phyloP scores from a whole-genome alignment of 2,113 vertebrate species.

The Thamnaconus septentrionalis region DNA sequence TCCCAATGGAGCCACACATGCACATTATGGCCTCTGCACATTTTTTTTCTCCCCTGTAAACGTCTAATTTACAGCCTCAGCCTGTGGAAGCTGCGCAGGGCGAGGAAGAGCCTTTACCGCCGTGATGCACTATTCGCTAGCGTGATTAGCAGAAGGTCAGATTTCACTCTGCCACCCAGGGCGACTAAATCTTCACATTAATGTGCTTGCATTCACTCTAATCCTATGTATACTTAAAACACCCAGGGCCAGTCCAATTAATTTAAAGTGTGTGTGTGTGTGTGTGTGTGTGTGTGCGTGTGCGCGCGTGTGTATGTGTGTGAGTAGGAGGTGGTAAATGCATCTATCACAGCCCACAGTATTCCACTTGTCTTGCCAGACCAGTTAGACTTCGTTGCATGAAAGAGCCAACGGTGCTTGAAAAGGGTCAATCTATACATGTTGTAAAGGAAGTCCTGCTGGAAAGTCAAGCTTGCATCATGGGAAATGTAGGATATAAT shows the following conservation, averaged over 20 bases:
- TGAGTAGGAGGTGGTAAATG: neutral
- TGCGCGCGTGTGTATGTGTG: too few relatives aligned
- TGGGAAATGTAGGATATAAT: too few relatives aligned
- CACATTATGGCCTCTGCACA: conserved; percentile 1
- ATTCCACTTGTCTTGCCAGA: neutral
- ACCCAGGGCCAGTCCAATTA: conserved; percentile 18
- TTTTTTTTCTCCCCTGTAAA: neutral
- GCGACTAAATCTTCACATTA: conserved; percentile 26
- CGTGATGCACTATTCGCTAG: neutral
- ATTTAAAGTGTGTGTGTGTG: conserved; percentile 6
- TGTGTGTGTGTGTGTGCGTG: too few relatives aligned
- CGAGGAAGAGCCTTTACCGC: conserved; percentile 4
- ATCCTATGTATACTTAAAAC: conserved; percentile 27
- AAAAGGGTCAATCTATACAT: too few relatives aligned
- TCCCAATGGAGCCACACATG: conserved; percentile 4
- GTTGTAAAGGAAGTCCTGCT: too few relatives aligned
- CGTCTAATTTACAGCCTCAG: conserved; percentile 20
- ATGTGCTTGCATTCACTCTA: conserved; percentile 42
- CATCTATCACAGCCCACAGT: conserved; percentile 7
- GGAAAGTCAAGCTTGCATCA: too few relatives aligned
- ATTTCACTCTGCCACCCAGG: conserved; percentile 23
- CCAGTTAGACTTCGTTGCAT: too few relatives aligned
- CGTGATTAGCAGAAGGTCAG: conserved; percentile 29
- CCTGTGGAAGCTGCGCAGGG: neutral
- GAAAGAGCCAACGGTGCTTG: too few relatives aligned